Evolutionary conservation across 2,888 invertebrate species (phyloP).

Genomic region (Epinotia nisella): DNA sequence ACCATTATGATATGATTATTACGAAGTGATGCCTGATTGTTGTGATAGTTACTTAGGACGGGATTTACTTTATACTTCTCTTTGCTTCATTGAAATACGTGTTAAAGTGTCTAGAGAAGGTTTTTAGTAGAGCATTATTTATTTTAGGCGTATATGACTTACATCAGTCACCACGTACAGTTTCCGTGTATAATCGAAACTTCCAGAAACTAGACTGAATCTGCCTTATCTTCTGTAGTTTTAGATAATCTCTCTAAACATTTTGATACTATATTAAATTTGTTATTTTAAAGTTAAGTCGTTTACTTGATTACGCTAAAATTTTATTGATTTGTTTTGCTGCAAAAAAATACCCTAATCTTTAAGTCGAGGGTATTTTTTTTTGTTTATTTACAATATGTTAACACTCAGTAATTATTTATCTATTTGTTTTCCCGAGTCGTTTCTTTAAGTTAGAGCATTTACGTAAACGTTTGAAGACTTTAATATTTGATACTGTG

Average conservation of each 20-base stretch:
- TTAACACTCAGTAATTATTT: constrained; percentile 18
- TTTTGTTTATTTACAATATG: constrained; percentile 21
- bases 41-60: constrained; percentile 50
- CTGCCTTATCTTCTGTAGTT: constrained; percentile 41
- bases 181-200: constrained; percentile 37
- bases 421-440: constrained; percentile 11
- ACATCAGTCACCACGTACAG: constrained; percentile 24
- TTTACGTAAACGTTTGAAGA: constrained; percentile 33
- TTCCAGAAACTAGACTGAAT: constrained; percentile 42
- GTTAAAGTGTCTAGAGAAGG: constrained; percentile 38
- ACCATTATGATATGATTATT: constrained; percentile 47
- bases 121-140: constrained; percentile 32
- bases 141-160: constrained; percentile 29
- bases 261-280: constrained; percentile 30
- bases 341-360: too few relatives aligned
- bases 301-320: constrained; percentile 32
- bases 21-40: constrained; percentile 51
- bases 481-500: constrained; percentile 32
- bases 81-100: constrained; percentile 19
- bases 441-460: constrained; percentile 30
- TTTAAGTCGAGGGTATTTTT: constrained; percentile 10
- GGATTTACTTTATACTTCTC: constrained; percentile 25
- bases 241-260: constrained; percentile 40
- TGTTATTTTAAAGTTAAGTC: constrained; percentile 27
- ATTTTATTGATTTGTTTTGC: constrained; percentile 31